Conservation (phyloP, 2,113 vertebrate genomes). For the Leuciscus idus region DNA sequence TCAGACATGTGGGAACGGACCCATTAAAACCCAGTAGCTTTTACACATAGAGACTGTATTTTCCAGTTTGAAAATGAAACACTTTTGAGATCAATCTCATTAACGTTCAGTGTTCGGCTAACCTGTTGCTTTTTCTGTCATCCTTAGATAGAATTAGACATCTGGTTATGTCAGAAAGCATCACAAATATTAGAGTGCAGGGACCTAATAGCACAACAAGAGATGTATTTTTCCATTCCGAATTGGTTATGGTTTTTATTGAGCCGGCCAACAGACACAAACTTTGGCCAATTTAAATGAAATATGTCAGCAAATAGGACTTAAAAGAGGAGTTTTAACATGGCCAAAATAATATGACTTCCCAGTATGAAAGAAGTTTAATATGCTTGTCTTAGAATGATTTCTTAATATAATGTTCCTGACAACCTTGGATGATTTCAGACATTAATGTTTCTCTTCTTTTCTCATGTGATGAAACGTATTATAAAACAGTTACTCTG, state of each 20-base stretch:
- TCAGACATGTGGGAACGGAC: neutral
- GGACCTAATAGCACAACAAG: neutral
- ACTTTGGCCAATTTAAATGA: slow-evolving; percentile 25
- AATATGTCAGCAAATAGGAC: slow-evolving; percentile 37
- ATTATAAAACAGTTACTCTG: neutral
- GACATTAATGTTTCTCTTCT: slow-evolving; percentile 6
- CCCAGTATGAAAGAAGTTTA: slow-evolving; percentile 13
- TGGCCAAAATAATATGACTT: neutral
- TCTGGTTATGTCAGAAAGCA: slow-evolving; percentile 8
- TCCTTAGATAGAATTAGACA: neutral
- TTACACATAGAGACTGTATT: neutral
- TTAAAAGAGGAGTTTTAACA: slow-evolving; percentile 29
- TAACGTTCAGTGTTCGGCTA: neutral
- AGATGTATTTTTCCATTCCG: slow-evolving; percentile 43
- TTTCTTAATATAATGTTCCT: slow-evolving; percentile 26
- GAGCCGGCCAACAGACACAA: slow-evolving; percentile 52
- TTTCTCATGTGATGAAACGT: neutral
- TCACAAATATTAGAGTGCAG: neutral
- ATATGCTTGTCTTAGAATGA: slow-evolving; percentile 6
- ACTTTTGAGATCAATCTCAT: neutral
- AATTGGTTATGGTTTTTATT: slow-evolving; percentile 34
- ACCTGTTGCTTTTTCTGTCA: neutral
- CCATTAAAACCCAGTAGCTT: neutral
- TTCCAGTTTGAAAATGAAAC: neutral
- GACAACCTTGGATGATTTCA: slow-evolving; percentile 14